These are phyloP conservation scores for Polyergus mexicanus DNA, from an alignment of 1,140 invertebrate species.

Conservation along the genomic window DNA sequence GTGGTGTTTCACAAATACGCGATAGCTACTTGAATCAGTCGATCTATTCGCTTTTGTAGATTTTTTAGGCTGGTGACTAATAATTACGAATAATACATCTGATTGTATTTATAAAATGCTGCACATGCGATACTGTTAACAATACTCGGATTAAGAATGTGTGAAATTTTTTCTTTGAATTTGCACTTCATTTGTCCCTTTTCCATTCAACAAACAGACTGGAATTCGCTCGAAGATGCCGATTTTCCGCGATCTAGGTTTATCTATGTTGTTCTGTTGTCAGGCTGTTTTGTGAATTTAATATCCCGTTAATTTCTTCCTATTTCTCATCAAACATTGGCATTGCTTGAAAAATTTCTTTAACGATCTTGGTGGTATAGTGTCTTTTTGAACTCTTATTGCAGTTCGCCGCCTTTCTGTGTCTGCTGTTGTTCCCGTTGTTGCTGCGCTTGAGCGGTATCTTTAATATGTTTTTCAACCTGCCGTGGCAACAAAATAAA, in stretches of 20 bases:
- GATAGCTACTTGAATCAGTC: constrained; percentile 51
- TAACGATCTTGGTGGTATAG: constrained; percentile 65
- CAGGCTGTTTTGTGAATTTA: constrained; percentile 57
- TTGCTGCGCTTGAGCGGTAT: constrained; percentile 81
- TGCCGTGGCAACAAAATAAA: constrained; percentile 64
- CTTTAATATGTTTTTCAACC: constrained; percentile 89
- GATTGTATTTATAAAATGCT: constrained; percentile 71
- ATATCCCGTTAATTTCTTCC: constrained; percentile 58
- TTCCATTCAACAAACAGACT: constrained; percentile 47
- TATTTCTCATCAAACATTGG: constrained; percentile 66
- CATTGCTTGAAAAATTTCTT: constrained; percentile 65
- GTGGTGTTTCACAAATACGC: constrained; percentile 46
- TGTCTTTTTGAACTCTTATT: constrained; percentile 80
- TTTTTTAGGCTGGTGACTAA: constrained; percentile 55
- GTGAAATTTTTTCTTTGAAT: constrained; percentile 57
- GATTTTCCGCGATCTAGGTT: constrained; percentile 63
- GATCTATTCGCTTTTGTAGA: neutral
- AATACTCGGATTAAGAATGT: constrained; percentile 46
- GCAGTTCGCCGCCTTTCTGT: constrained; percentile 83
- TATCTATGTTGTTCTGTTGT: constrained; percentile 61
- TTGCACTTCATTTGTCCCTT: constrained; percentile 13
- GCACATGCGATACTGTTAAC: constrained; percentile 61
- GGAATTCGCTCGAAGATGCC: constrained; percentile 58
- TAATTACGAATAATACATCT: constrained; percentile 58
- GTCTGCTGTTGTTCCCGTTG: constrained; percentile 81